Base-by-base conservation (phyloP, 2,113 vertebrate species). In the Aegithalos caudatus region DNA sequence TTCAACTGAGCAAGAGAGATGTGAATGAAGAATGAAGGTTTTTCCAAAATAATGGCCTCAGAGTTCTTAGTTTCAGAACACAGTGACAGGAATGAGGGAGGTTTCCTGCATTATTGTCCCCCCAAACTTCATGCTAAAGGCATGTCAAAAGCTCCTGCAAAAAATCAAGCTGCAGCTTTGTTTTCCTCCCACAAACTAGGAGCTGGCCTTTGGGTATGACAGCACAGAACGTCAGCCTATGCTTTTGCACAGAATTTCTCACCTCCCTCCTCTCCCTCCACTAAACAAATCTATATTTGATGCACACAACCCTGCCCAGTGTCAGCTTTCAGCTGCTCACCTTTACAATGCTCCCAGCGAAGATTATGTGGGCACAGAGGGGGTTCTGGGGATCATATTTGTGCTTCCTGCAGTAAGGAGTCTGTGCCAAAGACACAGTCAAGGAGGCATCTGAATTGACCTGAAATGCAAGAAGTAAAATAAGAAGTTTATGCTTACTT, bases 381-480 rank as follows among this genome's bases (percentile, higher is more conserved):
- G 99, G 99, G 87, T 98, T 99, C 96, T 99, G 99, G 10, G 99
- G 99, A 86, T 99, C 99, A 18, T 98, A 99, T 25, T 82, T 97
- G 24, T 98, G 96, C 70, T 98, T 97, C 64, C 94, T 98, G 97
- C 99, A 99, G 97, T 98, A 99, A 33, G 96, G 92, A 2, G 99
- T 99, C 97, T 99, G 98, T 74, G 99, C 99, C 97, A 99, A 96
- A 70, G 99, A 99, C 98, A 99, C 97, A 18, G 99, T 99, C 72
- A 99, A 96, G 10, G 99, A 99, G 5, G 99, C 98, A 67, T 97
- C 92, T 1, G 98, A 97, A 92, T 98, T 98, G 81, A 97, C 97
- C 99, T 99, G 98, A 79, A 95, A 97, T 53, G 18, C n/a, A 97
- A 94, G 72, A 7, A 64, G 37, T 12, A 83, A 96, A 45, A 23